phyloP scores from a whole-genome alignment of 2,888 invertebrate genomes.

The Eupithecia insigniata region DNA sequence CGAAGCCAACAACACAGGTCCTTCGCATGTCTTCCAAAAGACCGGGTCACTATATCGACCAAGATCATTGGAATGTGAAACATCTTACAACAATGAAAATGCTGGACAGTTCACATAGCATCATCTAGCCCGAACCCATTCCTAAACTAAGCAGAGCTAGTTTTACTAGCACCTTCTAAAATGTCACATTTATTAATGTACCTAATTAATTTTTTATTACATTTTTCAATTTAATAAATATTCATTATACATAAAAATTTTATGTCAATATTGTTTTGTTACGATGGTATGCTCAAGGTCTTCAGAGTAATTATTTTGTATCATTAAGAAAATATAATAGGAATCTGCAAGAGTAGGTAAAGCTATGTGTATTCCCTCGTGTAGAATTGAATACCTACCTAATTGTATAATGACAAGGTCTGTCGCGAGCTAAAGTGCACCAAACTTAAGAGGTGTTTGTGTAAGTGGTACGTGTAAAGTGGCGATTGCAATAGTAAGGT shows the following conservation, averaged over 20 bases:
- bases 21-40: too few species aligned
- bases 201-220: background rate
- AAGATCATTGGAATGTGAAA: too few species aligned
- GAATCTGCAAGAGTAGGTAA: constrained; percentile 20
- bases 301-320: constrained; percentile 24
- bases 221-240: background rate
- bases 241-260: background rate
- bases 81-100: too few species aligned
- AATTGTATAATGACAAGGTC: constrained; percentile 32
- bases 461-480: background rate
- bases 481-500: background rate
- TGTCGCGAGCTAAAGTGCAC: constrained; percentile 16
- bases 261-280: constrained; percentile 36
- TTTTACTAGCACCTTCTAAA: background rate
- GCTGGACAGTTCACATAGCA: too few species aligned
- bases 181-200: background rate
- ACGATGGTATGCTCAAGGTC: constrained; percentile 33
- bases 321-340: constrained; percentile 24
- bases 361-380: constrained; percentile 18
- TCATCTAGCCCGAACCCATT: too few species aligned
- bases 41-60: too few species aligned
- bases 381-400: constrained; percentile 4
- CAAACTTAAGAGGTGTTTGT: constrained; percentile 1
- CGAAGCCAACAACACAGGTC: too few species aligned
- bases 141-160: too few species aligned